Conservation (phyloP, 2,888 invertebrate species). For the Thera obeliscata region DNA sequence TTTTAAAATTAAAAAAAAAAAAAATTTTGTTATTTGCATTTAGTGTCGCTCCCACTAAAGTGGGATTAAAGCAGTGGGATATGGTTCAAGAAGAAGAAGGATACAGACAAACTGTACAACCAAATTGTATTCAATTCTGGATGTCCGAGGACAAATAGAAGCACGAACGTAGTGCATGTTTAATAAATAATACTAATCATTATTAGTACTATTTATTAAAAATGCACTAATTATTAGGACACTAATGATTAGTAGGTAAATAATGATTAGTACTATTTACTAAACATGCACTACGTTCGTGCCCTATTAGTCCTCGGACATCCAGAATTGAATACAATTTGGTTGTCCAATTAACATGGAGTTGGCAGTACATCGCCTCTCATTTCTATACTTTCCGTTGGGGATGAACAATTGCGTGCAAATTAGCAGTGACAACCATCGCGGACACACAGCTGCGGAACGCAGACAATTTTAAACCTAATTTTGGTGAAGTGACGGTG, state of each 20-base stretch:
- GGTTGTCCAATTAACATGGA: constrained; percentile 71
- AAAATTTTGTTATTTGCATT: too few species aligned
- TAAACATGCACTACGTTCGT: constrained; percentile 6
- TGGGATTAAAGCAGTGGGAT: too few species aligned
- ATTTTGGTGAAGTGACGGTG: not conserved
- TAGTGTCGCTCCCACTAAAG: too few species aligned
- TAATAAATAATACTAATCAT: too few species aligned
- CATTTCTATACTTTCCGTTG: constrained; percentile 74
- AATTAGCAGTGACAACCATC: constrained; percentile 77
- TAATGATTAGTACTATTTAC: too few species aligned
- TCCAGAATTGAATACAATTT: constrained; percentile 61
- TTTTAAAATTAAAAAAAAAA: too few species aligned
- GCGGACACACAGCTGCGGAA: constrained; percentile 54
- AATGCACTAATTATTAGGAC: too few species aligned
- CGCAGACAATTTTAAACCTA: constrained; percentile 22
- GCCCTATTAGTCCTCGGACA: constrained; percentile 29
- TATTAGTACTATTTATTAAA: too few species aligned
- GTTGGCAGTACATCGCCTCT: constrained; percentile 67
- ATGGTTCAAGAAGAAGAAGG: too few species aligned
- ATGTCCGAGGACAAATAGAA: constrained; percentile 29
- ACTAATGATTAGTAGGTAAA: too few species aligned
- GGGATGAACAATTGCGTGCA: constrained; percentile 80
- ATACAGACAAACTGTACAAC: constrained; percentile 70
- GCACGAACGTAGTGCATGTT: constrained; percentile 6
- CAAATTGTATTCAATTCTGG: constrained; percentile 61